Percentiles rank a stretch among this genome's conserved stretches.
Evolutionary conservation across 1,140 invertebrate species (phyloP).

Genomic region (Subanguina moxae): DNA sequence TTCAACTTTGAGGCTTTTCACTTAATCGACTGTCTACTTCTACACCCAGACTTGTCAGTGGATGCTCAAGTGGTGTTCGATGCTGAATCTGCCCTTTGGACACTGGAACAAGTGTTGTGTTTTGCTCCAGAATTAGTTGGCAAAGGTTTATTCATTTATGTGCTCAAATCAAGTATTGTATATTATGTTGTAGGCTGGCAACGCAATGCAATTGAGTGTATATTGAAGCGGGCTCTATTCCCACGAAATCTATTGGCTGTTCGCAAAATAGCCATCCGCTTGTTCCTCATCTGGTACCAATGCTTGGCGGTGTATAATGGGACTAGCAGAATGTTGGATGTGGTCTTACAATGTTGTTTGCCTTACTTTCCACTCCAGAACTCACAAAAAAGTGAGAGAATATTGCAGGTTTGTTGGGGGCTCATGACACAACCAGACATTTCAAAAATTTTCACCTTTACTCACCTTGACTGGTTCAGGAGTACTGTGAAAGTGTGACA

Average conservation of each 20-base stretch:
- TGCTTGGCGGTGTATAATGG: conserved; percentile 42
- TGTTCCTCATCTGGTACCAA: conserved; percentile 59
- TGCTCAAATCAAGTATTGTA: too few species aligned
- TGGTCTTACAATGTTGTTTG: conserved; percentile 54
- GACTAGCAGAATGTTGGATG: conserved; percentile 37
- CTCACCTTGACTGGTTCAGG: neutral
- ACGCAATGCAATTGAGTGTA: conserved; percentile 48
- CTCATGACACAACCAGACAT: too few species aligned
- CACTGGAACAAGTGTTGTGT: conserved; percentile 55
- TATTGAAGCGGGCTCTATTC: neutral
- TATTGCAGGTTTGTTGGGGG: conserved; percentile 35
- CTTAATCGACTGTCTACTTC: conserved; percentile 50
- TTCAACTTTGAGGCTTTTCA: conserved; percentile 57
- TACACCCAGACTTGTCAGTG: conserved; percentile 37
- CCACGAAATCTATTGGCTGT: conserved; percentile 41
- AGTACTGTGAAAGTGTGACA: conserved; percentile 42
- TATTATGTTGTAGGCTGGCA: conserved; percentile 49
- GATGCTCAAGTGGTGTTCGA: conserved; percentile 39
- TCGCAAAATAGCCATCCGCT: conserved; percentile 54
- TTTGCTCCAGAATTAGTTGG: conserved; percentile 54
- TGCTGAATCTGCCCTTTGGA: conserved; percentile 53
- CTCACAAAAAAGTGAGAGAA: conserved; percentile 20
- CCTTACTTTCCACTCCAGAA: conserved; percentile 52
- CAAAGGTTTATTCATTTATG: conserved; percentile 32
- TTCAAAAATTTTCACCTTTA: too few species aligned